Evolutionary conservation across 2,797 vertebrate species (phyloP), one percentile per base, ranked within the genome.

Genomic region (Saxicola maurus): DNA sequence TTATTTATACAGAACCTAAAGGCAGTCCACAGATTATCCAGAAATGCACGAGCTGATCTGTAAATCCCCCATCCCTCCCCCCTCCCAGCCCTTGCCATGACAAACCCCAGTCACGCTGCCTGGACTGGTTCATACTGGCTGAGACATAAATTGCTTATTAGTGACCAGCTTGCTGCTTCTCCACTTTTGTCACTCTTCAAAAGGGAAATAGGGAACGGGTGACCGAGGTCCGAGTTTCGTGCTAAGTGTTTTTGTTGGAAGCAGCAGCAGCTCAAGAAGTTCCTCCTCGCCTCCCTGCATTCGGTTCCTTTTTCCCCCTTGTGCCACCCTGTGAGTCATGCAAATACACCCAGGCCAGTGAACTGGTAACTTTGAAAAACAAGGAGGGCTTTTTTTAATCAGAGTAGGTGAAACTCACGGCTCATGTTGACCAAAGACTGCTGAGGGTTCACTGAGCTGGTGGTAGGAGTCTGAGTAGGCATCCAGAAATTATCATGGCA

Each of bases 1-100:
- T 78, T 88, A 79, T 92, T 93, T 88, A 61, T 61, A 61, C 73
- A 89, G 84, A 92, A 90, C 46, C 21, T 90, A 80, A 89, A 90
- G 68, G 82, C 92, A 65, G 57, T 43, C 73, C 42, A 17, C 33
- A 43, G 91, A 90, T 85, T 85, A 85, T 57, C 78, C 78, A 71
- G 49, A 95, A 91, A 67, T 10, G 56, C 8, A 5, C 0, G 0
- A 45, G 37, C 38, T 90, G 84, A 73, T 84, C 82, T 80, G 78
- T 49, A 87, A 91, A 89, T 65, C 59, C 51, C 48, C 64, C 12
- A 0, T 38, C 19, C 2, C 51, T 37, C 13, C 42, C 25, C 3
- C 9, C 4, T 11, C 2, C 1, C 38, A 65, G 72, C 35, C n/a
- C 49, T 28, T 42, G 46, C 23, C 43, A 25, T 77, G 86, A 82